Percentiles rank a stretch among this genome's conserved stretches.
These are phyloP conservation scores for Rhagoletis zephyria DNA, from an alignment of 1,140 invertebrate genomes.

Conservation along the genomic window DNA sequence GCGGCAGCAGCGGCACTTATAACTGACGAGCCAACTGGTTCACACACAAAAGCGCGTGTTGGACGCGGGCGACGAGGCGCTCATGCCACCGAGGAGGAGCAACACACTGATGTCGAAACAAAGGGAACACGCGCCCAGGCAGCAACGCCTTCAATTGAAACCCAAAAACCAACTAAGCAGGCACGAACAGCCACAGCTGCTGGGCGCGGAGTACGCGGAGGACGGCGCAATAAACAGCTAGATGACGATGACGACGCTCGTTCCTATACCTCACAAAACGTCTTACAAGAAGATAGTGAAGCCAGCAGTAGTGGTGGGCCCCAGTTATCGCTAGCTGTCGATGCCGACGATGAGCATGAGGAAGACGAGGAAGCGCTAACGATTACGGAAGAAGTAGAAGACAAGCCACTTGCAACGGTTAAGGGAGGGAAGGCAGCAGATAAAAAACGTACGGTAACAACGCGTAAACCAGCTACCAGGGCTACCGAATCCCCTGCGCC, in stretches of 20 bases:
- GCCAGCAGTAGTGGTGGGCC: not conserved
- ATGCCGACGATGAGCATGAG: conserved; percentile 27
- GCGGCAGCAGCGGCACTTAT: conserved; percentile 20
- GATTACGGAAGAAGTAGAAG: conserved; percentile 7
- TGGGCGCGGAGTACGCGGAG: not conserved
- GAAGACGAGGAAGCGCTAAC: conserved; percentile 14
- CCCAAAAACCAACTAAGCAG: conserved; percentile 35
- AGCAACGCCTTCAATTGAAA: not conserved
- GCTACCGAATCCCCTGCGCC: not conserved
- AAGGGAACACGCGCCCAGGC: conserved; percentile 28
- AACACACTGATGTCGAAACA: conserved; percentile 34
- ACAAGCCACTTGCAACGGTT: not conserved
- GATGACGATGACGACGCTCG: not conserved
- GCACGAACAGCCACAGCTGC: not conserved
- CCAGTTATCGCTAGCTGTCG: not conserved
- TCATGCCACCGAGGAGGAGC: not conserved
- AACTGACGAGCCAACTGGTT: conserved; percentile 36
- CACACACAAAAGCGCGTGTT: conserved; percentile 7
- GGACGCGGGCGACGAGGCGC: not conserved
- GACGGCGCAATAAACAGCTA: not conserved
- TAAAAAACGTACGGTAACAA: conserved; percentile 7
- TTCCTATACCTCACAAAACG: not conserved
- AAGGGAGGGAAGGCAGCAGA: not conserved
- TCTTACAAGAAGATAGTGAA: not conserved
- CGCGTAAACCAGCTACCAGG: conserved; percentile 1